Evolutionary conservation across 2,888 invertebrate genomes (phyloP), one percentile per base, ranked within the genome.

Genomic region (Luffia ferchaultella): DNA sequence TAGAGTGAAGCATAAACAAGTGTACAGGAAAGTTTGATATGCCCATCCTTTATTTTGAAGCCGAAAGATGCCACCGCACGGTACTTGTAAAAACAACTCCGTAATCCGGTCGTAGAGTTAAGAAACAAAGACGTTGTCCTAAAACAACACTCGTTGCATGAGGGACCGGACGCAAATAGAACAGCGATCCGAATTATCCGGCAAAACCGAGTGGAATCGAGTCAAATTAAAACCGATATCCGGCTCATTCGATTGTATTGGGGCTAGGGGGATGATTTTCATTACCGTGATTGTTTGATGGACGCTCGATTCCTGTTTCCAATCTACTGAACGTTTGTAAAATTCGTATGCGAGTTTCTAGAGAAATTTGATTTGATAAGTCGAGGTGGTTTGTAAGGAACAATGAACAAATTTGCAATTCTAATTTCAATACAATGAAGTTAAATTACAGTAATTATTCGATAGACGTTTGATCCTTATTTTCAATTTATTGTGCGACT

Each of bases 201-300:
- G 5, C 12, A 30, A 30, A 30, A 30, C 30, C 30, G 30, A 7
- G 3, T 30, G 5, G 5, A 30, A n/a, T n/a, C n/a, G 30, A 12
- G 3, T 30, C 30, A 12, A 30, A 30, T 30, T 30, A 30, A 30
- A 30, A 30, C 30, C 5, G 30, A 30, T 30, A 30, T 30, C 30
- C 30, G 30, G n/a, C 30, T 12, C 5, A 30, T 30, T 3, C 30
- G 30, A 30, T 30, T 12, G 30, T 30, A 9, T 16, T n/a, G 46
- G 41, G 42, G 16, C 16, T 18, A 42, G 41, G 48, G 41, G 48
- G 42, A 18, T 42, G 48, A 41, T 48, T 48, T 41, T 48, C 48
- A 48, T 48, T 48, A 48, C 48, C 18, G 42, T 48, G 48, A 48
- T 48, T 48, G 48, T 48, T 48, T 48, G 48, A 48, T 41, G 41